phyloP scores from a whole-genome alignment of 2,888 invertebrate genomes.

The Thyatira batis region DNA sequence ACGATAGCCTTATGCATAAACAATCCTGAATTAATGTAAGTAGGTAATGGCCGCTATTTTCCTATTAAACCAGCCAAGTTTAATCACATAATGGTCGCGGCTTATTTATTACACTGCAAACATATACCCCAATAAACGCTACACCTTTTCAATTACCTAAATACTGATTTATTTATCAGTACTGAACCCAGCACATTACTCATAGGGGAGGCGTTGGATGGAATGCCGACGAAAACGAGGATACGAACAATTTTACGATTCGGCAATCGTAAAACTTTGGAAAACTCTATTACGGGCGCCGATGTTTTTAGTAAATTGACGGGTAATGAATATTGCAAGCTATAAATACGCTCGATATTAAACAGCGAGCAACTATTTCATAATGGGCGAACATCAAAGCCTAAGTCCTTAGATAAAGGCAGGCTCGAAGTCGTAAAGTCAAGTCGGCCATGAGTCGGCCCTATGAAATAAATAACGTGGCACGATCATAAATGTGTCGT shows the following conservation, averaged over 20 bases:
- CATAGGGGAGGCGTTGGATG: constrained; percentile 32
- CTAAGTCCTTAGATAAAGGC: constrained; percentile 31
- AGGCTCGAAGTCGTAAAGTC: constrained; percentile 30
- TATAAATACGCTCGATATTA: not conserved
- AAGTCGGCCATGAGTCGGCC: constrained; percentile 12
- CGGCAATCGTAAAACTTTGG: constrained; percentile 48
- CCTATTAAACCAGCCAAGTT: constrained; percentile 32
- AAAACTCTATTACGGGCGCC: constrained; percentile 45
- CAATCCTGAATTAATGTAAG: constrained; percentile 23
- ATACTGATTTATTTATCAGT: constrained; percentile 59
- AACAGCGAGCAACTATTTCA: constrained; percentile 12
- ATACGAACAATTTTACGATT: constrained; percentile 49
- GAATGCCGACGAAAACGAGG: constrained; percentile 23
- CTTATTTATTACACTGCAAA: constrained; percentile 39
- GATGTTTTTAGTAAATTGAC: constrained; percentile 1
- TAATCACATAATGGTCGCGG: constrained; percentile 44
- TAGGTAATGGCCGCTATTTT: constrained; percentile 19
- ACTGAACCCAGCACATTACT: constrained; percentile 47
- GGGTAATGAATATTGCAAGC: constrained; percentile 1
- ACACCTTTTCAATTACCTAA: constrained; percentile 53
- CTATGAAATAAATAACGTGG: constrained; percentile 36
- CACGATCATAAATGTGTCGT: constrained; percentile 36
- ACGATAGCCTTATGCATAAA: constrained; percentile 11
- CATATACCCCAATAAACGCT: constrained; percentile 42
- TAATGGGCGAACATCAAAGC: constrained; percentile 36